Base-by-base conservation (phyloP, 2,797 vertebrate species). In the Gallirallus australis region DNA sequence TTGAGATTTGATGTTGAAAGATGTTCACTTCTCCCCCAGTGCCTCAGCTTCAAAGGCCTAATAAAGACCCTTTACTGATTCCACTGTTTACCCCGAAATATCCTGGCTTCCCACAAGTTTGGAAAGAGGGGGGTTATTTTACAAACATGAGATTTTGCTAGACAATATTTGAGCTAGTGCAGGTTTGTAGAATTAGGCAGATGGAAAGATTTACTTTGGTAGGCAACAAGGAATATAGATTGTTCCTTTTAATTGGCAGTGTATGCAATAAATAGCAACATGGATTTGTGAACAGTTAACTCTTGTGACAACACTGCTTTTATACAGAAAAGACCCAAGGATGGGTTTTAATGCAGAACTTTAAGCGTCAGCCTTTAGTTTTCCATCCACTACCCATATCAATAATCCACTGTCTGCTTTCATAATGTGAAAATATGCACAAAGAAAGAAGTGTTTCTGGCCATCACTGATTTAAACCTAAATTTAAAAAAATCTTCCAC, bases 161-260 rank as follows among this genome's bases (percentile, higher is more conserved):
- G 71, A 28, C 30, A 64, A 30, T 50, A 71, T 77, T 61, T 87
- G 53, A 94, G 35, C 45, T 73, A 80, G 37, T 13, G 9, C 33
- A 91, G 53, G 30, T 42, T 52, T 47, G 45, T 30, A 68, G 86
- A 48, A 85, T 65, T 48, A 80, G 53, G 53, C 75, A 94, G 61
- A 80, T 61, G 31, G 57, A 85, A 93, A 66, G 81, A 87, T 87
- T 72, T 69, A 63, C 72, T 25, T 91, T 71, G 60, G 57, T 21
- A 82, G 48, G n/a, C 37, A 84, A 79, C 28, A 87, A 70, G 48
- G 47, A 86, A 69, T 63, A 59, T 18, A 53, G 5, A n/a, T 91
- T 80, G 86, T 48, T 90, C 86, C 33, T 94, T 92, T 77, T 89
- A 92, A 94, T 78, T 91, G 60, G 48, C 21, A 42, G 66, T 82